Evolutionary conservation across 2,113 vertebrate species (phyloP), one percentile per base, ranked within the genome.

Genomic region (Ctenodactylus gundi): DNA sequence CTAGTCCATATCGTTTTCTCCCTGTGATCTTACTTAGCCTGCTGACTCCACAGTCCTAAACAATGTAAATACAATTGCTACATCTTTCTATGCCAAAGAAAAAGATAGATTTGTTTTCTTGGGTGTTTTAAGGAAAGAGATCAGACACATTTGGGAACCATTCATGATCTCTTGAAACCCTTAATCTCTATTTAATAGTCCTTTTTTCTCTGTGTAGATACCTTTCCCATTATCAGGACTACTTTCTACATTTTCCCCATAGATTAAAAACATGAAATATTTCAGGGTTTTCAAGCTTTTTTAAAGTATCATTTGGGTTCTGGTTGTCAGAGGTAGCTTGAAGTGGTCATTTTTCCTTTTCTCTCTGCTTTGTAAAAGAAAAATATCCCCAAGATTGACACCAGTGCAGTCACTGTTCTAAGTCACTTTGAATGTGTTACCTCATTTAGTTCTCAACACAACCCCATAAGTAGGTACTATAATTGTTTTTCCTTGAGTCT

Each of bases 221-320:
- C 57, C 17, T 81, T 49, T 85, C 60, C n/a, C 13, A 34, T 57
- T 31, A 80, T 84, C n/a, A 85, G 46, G 46, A 55, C 27, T 72
- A 65, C 60, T 49, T 85, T 91, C 49, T 57, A 49, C 46, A 34
- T 86, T 92, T 90, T 91, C 86, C 90, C 58, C 90, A 17, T 18
- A 76, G 31, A 87, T 60, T 58, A 91, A 31, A 73, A 41, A 9
- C 90, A 62, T 94, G 68, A 21, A 27, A 39, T 90, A 44, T 39
- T 58, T n/a, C 65, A 51, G 68, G 4, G 21, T 70, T 84, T 57
- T 4, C 49, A 65, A 90, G 18, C 41, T 95, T 91, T 93, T 70
- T 67, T 27, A 64, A 57, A 85, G 12, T 39, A 91, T n/a, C 23
- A 49, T 68, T 51, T 82, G 62, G 31, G 87, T 77, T 78, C 39